Conservation (phyloP, 2,113 vertebrate genomes). For the Cygnus buccinator region DNA sequence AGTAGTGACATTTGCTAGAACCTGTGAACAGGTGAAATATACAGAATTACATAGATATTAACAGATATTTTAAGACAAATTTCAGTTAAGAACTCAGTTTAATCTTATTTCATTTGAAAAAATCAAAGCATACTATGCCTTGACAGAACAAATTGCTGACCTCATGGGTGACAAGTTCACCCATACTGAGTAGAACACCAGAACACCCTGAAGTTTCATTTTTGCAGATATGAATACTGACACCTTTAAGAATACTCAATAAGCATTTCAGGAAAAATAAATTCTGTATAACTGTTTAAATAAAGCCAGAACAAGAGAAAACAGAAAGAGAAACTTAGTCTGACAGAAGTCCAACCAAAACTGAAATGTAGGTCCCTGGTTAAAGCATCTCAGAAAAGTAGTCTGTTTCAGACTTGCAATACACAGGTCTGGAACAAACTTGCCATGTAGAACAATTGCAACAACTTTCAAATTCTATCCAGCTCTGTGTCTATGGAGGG, state of each 20-base stretch:
- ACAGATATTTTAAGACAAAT: conserved; percentile 45
- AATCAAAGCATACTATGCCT: conserved; percentile 47
- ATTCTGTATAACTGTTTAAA: conserved; percentile 28
- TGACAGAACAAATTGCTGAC: conserved; percentile 66
- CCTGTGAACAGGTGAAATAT: conserved; percentile 42
- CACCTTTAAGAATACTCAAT: conserved; percentile 17
- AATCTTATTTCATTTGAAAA: conserved; percentile 66
- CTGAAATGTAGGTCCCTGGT: conserved; percentile 8
- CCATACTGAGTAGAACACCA: conserved; percentile 23
- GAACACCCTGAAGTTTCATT: conserved; percentile 64
- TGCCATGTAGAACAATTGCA: conserved; percentile 20
- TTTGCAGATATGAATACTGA: conserved; percentile 48
- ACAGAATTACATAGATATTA: conserved; percentile 52
- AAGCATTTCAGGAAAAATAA: conserved; percentile 56
- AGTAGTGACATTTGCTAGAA: conserved; percentile 22
- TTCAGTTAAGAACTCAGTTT: conserved; percentile 63
- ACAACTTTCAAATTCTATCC: conserved; percentile 51
- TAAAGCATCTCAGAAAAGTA: conserved; percentile 29
- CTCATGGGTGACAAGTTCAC: conserved; percentile 55
- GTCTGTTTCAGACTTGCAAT: conserved; percentile 45
- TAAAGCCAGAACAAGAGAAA: conserved; percentile 19
- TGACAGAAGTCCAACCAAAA: conserved; percentile 18
- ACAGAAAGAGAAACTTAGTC: background rate
- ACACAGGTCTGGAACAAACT: conserved; percentile 22
- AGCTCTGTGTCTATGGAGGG: conserved; percentile 27